Percentiles rank a stretch among this genome's conserved stretches.
Conservation (phyloP, 2,797 vertebrate species). For the Heliangelus exortis region DNA sequence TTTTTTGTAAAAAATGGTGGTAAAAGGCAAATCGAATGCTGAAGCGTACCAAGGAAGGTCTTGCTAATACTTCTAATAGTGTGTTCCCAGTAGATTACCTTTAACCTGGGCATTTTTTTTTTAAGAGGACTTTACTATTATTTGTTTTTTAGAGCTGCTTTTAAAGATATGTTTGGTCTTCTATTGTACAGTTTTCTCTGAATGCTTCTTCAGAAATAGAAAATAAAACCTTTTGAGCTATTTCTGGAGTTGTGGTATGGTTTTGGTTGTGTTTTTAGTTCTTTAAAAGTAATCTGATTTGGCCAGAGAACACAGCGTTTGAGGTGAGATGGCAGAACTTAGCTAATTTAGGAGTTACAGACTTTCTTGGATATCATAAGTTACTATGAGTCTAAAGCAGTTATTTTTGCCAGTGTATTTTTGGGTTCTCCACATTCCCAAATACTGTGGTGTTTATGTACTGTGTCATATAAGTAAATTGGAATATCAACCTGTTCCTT, state of each 20-base stretch:
- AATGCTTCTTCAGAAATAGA: not conserved
- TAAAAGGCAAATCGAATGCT: not conserved
- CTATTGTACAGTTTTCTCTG: not conserved
- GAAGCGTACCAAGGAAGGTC: not conserved
- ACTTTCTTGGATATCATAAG: not conserved
- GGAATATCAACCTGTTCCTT: not conserved
- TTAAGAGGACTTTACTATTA: not conserved
- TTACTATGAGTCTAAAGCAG: not conserved
- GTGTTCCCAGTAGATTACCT: not conserved
- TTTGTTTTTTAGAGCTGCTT: not conserved
- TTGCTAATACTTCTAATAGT: slow-evolving; percentile 12
- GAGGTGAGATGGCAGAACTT: not conserved
- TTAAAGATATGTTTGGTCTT: slow-evolving; percentile 19
- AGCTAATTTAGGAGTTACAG: not conserved
- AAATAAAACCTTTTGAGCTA: not conserved
- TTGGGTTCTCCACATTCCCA: not conserved
- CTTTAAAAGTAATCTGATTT: not conserved
- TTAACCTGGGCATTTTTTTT: not conserved
- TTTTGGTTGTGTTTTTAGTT: not conserved
- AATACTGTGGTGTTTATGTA: not conserved
- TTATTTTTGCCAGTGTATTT: not conserved
- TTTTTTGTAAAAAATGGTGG: not conserved
- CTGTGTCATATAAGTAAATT: not conserved
- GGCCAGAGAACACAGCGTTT: not conserved
- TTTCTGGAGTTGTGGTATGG: not conserved